phyloP scores from a whole-genome alignment of 2,888 invertebrate genomes.

The Clivina fossor region DNA sequence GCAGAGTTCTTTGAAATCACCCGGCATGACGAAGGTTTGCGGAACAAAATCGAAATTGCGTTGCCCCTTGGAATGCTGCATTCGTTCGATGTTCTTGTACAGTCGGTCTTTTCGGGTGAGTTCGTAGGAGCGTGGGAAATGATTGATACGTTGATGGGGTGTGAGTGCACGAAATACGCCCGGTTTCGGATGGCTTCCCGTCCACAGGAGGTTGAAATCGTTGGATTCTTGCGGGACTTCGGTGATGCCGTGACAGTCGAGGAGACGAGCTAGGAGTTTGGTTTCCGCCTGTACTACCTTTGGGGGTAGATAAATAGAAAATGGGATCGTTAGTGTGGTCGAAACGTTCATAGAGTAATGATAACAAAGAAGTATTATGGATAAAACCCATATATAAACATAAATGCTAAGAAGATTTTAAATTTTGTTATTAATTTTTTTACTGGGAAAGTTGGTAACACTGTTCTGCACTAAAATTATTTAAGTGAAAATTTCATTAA shows the following conservation, averaged over 20 bases:
- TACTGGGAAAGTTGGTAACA: no score
- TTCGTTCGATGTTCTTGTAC: conserved; percentile 87
- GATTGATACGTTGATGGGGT: conserved; percentile 92
- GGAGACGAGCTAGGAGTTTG: conserved; percentile 71
- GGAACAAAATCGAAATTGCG: conserved; percentile 95
- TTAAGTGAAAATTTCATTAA: no score
- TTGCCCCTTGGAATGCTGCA: conserved; percentile 82
- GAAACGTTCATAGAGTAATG: no score
- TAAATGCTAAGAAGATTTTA: no score
- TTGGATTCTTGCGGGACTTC: conserved; percentile 72
- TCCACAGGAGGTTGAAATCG: conserved; percentile 88
- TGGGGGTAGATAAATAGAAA: no score
- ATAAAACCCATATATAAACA: no score
- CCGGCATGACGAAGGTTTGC: conserved; percentile 91
- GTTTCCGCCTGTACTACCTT: conserved; percentile 75
- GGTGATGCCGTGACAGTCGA: conserved; percentile 75
- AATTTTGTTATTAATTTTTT: no score
- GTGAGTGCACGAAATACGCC: conserved; percentile 78
- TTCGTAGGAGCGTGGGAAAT: conserved; percentile 95
- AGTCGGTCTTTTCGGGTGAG: conserved; percentile 92
- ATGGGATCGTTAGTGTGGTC: no score
- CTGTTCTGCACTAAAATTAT: no score
- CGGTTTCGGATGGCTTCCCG: conserved; percentile 89
- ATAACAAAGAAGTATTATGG: no score
- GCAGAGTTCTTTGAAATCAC: conserved; percentile 74